Percentiles rank a stretch among this genome's conserved stretches.
Conservation (phyloP, 2,888 invertebrate species). For the Lissocephala sabroskyi region DNA sequence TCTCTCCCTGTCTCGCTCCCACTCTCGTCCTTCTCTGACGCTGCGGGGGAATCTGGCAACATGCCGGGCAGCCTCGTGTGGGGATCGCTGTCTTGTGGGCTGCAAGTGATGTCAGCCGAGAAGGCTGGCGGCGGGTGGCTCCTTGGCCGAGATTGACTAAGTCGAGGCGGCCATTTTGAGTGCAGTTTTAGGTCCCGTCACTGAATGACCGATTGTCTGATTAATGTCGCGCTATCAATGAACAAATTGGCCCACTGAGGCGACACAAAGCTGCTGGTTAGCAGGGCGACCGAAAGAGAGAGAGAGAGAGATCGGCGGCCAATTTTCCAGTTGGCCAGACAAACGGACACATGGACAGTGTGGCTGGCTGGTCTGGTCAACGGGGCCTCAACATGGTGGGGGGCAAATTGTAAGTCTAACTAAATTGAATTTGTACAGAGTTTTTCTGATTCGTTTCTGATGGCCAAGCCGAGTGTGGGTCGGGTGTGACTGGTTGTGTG, state of each 20-base stretch:
- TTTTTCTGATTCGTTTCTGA: neutral
- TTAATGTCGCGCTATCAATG: conserved; percentile 6
- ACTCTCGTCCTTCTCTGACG: no score
- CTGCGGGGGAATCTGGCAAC: no score
- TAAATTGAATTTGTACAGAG: conserved; percentile 48
- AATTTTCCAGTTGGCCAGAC: conserved; percentile 8
- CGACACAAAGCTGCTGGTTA: neutral
- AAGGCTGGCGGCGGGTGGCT: neutral
- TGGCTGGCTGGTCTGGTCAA: no score
- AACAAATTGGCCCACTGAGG: conserved; percentile 3
- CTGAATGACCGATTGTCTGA: conserved; percentile 1
- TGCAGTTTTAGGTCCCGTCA: no score
- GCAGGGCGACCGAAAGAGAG: neutral
- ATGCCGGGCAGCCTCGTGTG: no score
- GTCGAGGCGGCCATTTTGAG: conserved; percentile 1
- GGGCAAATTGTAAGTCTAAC: conserved; percentile 14
- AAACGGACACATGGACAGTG: no score
- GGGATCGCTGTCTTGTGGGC: conserved; percentile 6
- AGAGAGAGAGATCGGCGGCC: neutral
- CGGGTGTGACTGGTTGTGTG: neutral
- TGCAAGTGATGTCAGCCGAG: neutral
- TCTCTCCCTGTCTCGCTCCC: no score
- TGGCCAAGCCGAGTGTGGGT: neutral
- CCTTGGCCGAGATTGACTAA: no score
- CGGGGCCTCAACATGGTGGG: conserved; percentile 27